These are phyloP conservation scores for Lamellibrachia columna DNA, from an alignment of 2,888 invertebrate genomes.

Conservation along the genomic window DNA sequence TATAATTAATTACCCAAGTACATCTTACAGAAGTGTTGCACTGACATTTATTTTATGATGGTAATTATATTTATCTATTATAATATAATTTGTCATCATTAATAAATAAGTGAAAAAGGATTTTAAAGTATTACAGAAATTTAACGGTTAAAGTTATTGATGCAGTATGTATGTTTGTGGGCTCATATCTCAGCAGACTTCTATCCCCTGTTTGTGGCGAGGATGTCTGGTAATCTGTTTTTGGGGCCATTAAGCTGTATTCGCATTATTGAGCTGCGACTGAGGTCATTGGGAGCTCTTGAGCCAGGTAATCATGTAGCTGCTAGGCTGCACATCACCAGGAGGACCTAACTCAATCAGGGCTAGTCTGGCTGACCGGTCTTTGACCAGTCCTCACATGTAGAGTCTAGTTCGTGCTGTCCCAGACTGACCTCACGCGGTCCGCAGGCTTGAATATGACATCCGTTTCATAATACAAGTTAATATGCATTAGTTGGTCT, in stretches of 20 bases:
- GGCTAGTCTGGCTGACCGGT: not conserved
- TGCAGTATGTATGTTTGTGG: not conserved
- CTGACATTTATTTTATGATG: not conserved
- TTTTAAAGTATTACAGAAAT: not conserved
- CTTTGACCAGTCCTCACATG: not conserved
- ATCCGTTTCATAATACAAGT: not conserved
- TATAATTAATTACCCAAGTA: too few species aligned
- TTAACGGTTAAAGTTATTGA: not conserved
- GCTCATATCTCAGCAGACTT: not conserved
- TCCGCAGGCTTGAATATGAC: not conserved
- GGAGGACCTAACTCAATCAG: not conserved
- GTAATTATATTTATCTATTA: not conserved
- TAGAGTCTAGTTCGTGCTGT: not conserved
- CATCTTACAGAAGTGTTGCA: not conserved
- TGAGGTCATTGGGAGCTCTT: not conserved
- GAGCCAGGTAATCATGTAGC: not conserved
- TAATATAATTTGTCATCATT: not conserved
- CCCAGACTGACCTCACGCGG: not conserved
- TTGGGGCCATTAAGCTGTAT: conserved; percentile 4
- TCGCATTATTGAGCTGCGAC: not conserved
- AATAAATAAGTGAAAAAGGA: not conserved
- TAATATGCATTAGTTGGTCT: not conserved
- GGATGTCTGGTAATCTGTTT: not conserved
- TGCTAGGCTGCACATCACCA: not conserved
- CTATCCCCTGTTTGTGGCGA: not conserved